Evolutionary conservation across 2,888 invertebrate species (phyloP).

Genomic region (Lasioglossum oenotherae): DNA sequence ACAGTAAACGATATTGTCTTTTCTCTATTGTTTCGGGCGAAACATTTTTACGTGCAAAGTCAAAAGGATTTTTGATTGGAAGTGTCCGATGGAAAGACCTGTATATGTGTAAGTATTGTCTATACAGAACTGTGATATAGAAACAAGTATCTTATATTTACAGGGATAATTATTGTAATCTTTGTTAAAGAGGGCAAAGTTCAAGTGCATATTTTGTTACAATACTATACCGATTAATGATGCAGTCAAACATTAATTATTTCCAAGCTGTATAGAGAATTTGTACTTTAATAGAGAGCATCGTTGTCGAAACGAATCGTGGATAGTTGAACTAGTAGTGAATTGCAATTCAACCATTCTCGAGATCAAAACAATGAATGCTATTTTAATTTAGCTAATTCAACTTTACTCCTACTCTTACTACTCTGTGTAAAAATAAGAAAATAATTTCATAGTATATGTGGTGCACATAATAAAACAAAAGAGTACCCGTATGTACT

Average conservation of each 20-base stretch:
- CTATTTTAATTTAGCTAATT: slow-evolving; percentile 10
- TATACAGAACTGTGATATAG: not conserved
- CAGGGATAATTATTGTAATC: not conserved
- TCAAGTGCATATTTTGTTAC: slow-evolving; percentile 18
- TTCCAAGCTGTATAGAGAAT: slow-evolving; percentile 1
- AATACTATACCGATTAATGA: slow-evolving; percentile 1
- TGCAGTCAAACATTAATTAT: slow-evolving; percentile 9
- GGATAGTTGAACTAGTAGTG: not conserved
- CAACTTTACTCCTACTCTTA: not conserved
- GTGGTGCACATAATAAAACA: not conserved
- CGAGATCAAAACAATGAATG: not conserved
- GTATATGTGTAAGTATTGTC: slow-evolving; percentile 15
- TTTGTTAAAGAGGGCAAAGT: slow-evolving; percentile 7
- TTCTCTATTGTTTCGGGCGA: not conserved
- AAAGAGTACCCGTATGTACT: not conserved
- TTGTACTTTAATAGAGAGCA: not conserved
- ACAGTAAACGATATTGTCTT: not conserved
- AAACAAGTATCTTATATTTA: slow-evolving; percentile 17
- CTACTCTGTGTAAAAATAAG: slow-evolving; percentile 5
- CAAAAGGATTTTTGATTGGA: not conserved
- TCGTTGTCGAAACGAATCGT: not conserved
- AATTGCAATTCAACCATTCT: not conserved
- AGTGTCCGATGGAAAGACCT: not conserved
- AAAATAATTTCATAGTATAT: slow-evolving; percentile 1
- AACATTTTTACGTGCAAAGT: slow-evolving; percentile 10